Evolutionary conservation across 2,888 invertebrate species (phyloP).

Genomic region (Busseola fusca): DNA sequence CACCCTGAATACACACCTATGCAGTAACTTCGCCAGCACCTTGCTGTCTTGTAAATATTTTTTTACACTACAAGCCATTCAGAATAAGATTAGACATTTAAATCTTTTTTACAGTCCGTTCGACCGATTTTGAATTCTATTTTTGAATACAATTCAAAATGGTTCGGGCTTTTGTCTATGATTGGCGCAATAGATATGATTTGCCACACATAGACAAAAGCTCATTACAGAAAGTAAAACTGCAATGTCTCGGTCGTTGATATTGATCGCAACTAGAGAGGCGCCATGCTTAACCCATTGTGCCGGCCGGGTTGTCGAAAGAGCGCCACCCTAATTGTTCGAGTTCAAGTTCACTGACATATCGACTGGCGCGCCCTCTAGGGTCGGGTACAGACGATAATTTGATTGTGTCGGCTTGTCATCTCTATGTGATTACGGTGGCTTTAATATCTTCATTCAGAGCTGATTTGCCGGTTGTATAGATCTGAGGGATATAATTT

Average conservation of each 20-base stretch:
- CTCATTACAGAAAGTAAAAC: slow-evolving; percentile 18
- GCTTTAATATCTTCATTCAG: slow-evolving; percentile 43
- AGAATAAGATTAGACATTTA: too few species aligned
- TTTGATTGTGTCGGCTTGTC: slow-evolving; percentile 51
- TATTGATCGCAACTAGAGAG: slow-evolving; percentile 56
- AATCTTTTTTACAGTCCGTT: too few species aligned
- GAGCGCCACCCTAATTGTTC: slow-evolving; percentile 67
- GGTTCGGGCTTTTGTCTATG: too few species aligned
- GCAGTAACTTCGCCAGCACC: neutral
- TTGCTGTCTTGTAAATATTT: neutral
- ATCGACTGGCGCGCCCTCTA: slow-evolving; percentile 67
- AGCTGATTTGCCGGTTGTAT: slow-evolving; percentile 20
- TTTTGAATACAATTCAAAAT: too few species aligned
- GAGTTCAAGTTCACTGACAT: slow-evolving; percentile 79
- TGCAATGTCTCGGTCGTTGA: slow-evolving; percentile 41
- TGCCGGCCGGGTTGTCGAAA: slow-evolving; percentile 25
- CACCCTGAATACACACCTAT: too few species aligned
- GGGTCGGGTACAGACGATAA: slow-evolving; percentile 40
- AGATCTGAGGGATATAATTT: slow-evolving; percentile 36
- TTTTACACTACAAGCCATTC: too few species aligned
- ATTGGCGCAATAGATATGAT: too few species aligned
- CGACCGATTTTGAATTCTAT: too few species aligned
- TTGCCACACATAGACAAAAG: neutral
- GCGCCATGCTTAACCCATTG: slow-evolving; percentile 58
- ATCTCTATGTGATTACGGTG: slow-evolving; percentile 40